Conservation (phyloP, 1,140 invertebrate species). For the Manduca sexta region DNA sequence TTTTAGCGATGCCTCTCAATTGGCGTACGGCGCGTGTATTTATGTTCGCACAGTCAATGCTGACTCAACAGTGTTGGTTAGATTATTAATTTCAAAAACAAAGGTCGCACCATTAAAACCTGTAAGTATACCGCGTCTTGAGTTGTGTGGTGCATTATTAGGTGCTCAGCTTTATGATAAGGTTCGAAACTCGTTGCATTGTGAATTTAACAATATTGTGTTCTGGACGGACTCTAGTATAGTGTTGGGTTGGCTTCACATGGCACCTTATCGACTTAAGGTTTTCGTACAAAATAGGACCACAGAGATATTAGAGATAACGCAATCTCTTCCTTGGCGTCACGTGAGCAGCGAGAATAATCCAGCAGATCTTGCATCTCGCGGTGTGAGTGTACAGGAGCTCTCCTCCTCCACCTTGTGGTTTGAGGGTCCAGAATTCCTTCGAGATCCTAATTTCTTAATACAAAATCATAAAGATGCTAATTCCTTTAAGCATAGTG, state of each 20-base stretch:
- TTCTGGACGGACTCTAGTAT: background rate
- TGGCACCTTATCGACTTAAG: background rate
- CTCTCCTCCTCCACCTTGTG: background rate
- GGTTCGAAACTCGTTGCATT: slow-evolving; percentile 2
- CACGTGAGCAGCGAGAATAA: no score
- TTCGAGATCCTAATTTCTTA: no score
- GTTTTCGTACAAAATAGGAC: background rate
- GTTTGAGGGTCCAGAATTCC: background rate
- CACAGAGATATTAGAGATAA: background rate
- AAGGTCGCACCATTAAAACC: slow-evolving; percentile 53
- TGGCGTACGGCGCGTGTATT: slow-evolving; percentile 11
- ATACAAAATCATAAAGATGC: no score
- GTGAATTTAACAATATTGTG: background rate
- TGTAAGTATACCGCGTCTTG: no score
- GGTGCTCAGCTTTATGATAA: slow-evolving; percentile 8
- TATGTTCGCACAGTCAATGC: slow-evolving; percentile 8
- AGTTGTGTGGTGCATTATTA: no score
- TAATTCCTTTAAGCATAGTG: no score
- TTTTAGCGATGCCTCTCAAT: no score
- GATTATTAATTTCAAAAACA: no score
- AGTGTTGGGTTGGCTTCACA: background rate
- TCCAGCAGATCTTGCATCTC: no score
- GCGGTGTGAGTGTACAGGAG: no score
- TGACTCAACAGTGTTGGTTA: no score
- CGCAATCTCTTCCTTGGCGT: background rate